Evolutionary conservation across 1,140 invertebrate species (phyloP).

Genomic region (Reticulitermes speratus): DNA sequence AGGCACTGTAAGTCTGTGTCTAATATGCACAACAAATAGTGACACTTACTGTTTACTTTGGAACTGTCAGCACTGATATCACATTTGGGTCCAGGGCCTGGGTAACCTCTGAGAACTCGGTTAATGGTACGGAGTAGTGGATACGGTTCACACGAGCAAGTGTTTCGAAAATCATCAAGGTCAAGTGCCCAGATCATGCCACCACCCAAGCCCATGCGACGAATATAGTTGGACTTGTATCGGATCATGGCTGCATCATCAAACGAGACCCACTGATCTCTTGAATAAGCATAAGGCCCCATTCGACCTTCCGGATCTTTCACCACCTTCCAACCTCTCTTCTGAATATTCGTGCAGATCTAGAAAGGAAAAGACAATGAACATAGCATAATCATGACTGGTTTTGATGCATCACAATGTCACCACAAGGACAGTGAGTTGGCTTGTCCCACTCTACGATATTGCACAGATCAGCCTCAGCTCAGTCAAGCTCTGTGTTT

Average conservation of each 20-base stretch:
- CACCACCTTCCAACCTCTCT: constrained; percentile 55
- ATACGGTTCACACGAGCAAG: constrained; percentile 69
- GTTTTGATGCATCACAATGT: no score
- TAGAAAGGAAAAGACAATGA: constrained; percentile 41
- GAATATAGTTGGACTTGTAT: constrained; percentile 30
- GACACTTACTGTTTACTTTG: constrained; percentile 2
- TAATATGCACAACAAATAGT: neutral
- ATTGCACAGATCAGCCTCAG: no score
- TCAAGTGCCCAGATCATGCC: constrained; percentile 89
- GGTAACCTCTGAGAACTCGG: constrained; percentile 65
- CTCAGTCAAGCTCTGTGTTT: no score
- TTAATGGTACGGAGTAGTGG: constrained; percentile 79
- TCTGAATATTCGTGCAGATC: constrained; percentile 51
- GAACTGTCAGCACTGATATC: constrained; percentile 23
- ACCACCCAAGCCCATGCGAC: constrained; percentile 67
- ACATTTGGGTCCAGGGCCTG: constrained; percentile 44
- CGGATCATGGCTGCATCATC: constrained; percentile 61
- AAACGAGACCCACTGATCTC: constrained; percentile 67
- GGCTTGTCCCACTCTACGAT: no score
- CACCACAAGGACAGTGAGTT: no score
- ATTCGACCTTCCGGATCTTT: constrained; percentile 55
- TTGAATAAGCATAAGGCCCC: constrained; percentile 60
- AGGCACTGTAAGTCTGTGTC: neutral
- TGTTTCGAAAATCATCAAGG: constrained; percentile 79
- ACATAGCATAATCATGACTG: neutral